Base-by-base conservation (phyloP, 2,797 vertebrate genomes). In the Pogoniulus pusillus region DNA sequence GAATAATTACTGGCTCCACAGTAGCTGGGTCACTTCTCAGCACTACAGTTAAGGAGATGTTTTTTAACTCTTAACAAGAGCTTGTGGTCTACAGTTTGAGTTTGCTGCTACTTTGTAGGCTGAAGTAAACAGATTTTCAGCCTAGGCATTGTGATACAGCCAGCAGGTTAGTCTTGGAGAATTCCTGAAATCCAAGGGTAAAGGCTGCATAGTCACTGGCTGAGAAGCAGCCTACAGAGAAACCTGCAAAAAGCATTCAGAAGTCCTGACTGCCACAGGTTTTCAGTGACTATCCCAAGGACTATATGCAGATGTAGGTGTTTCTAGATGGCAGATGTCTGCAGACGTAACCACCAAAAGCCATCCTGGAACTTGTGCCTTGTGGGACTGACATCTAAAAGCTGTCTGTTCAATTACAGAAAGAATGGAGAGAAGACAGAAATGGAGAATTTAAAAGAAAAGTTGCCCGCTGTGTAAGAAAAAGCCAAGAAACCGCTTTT, bases 401-500 rank as follows among this genome's bases (percentile, higher is more conserved):
- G 73, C 79, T 95, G 79, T 85, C 94, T 95, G 41, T 95, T 71
- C 66, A 64, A 93, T 94, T 98, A 77, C 96, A 99, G 99, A 99
- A 99, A 98, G 99, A 99, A 96, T 99, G 99, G 99, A 97, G 99
- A 97, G 99, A 99, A 98, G 99, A 99, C 98, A 98, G 99, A 97
- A 98, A 99, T 20, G 99, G 99, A 64, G 99, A 99, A 96, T 99
- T 99, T 97, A 99, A 99, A 98, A 99, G 99, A 96, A 99, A 99
- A 99, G 99, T 99, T 91, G 99, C 99, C 80, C 99, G 99, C 91
- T 99, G 99, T 98, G 99, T 99, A 99, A 98, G 99, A 98, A 99
- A 99, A 98, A 99, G 99, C 98, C 99, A 99, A 98, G 99, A 99
- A 97, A 99, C 99, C 97, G 99, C 99, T 94, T 99, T 99, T 97